A percentile compares a stretch with the other conserved stretches of the same genome.
Conservation (phyloP, 2,113 vertebrate genomes). For the Falco punctatus region DNA sequence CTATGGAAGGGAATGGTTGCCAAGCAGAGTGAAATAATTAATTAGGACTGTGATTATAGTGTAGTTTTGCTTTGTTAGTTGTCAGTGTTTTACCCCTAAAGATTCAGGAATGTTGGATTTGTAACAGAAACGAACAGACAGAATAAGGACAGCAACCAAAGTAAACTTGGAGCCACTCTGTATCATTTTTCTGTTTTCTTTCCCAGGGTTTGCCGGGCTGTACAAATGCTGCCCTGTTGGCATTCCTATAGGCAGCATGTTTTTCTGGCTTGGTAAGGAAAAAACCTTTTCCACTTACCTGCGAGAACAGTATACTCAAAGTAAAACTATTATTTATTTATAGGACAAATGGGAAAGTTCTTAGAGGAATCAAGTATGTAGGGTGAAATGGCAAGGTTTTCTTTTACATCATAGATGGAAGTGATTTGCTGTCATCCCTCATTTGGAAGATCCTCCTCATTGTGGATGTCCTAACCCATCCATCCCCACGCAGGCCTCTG, state of each 20-base stretch:
- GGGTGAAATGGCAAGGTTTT: conserved; percentile 48
- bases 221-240: not conserved
- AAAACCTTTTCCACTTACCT: not conserved
- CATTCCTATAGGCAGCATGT: not conserved
- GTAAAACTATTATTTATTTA: conserved; percentile 33
- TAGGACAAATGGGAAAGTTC: conserved; percentile 30
- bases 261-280: not conserved
- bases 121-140: not conserved
- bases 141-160: not conserved
- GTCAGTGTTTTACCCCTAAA: not conserved
- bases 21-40: not conserved
- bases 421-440: conserved; percentile 5
- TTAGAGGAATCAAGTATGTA: conserved; percentile 13
- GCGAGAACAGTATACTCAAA: not conserved
- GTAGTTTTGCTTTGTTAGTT: not conserved
- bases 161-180: not conserved
- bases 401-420: conserved; percentile 8
- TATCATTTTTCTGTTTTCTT: not conserved
- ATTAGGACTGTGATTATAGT: not conserved
- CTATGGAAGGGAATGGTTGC: not conserved
- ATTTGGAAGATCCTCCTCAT: not conserved
- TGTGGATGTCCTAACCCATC: not conserved
- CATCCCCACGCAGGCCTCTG: not conserved
- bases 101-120: not conserved
- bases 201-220: not conserved